phyloP scores from a whole-genome alignment of 2,797 vertebrate species.

The Poeciliopsis presidionis region DNA sequence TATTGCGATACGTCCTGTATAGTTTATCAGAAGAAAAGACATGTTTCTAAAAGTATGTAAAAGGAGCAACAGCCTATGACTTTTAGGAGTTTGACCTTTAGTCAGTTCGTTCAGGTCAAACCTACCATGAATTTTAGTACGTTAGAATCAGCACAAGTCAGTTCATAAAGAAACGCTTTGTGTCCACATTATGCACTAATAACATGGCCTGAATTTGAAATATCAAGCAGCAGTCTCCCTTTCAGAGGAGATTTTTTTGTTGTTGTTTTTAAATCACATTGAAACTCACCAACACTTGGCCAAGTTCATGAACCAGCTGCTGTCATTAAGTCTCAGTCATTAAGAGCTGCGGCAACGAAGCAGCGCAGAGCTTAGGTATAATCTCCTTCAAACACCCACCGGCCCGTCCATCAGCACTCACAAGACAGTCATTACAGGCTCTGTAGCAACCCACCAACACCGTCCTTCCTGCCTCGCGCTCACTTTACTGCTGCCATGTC shows the following conservation, averaged over 20 bases:
- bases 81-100: background rate
- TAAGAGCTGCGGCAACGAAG: constrained; percentile 41
- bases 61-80: background rate
- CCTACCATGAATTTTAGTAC: background rate
- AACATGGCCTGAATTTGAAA: background rate
- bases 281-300: constrained; percentile 19
- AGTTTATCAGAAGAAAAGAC: background rate
- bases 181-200: background rate
- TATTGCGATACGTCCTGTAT: background rate
- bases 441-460: constrained; percentile 56
- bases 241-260: background rate
- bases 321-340: constrained; percentile 45
- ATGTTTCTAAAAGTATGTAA: background rate
- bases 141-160: background rate
- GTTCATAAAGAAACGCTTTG: background rate
- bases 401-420: constrained; percentile 55
- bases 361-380: constrained; percentile 54
- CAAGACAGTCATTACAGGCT: constrained; percentile 63
- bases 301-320: constrained; percentile 30
- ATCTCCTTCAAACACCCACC: constrained; percentile 68
- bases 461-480: constrained; percentile 36
- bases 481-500: constrained; percentile 48
- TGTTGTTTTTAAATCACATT: background rate
- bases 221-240: background rate
- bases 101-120: background rate